These are phyloP conservation scores for Periophthalmus magnuspinnatus DNA, from an alignment of 2,797 vertebrate genomes.

Conservation along the genomic window DNA sequence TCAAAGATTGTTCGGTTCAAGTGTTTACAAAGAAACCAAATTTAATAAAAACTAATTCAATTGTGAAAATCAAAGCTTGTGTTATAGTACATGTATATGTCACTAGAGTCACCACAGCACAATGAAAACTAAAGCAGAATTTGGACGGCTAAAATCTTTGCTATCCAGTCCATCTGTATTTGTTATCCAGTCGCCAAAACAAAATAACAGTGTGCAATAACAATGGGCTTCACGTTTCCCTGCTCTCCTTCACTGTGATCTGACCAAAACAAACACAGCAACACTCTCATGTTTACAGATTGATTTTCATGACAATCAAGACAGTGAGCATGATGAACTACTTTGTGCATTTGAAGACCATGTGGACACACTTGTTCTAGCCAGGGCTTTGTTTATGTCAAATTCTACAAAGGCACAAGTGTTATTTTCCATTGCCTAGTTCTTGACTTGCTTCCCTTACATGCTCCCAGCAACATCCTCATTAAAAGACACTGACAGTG, in stretches of 20 bases:
- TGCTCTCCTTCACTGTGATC: conserved; percentile 32
- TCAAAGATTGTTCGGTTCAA: conserved; percentile 48
- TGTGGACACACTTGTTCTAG: conserved; percentile 21
- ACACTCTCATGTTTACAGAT: conserved; percentile 54
- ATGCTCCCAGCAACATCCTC: not conserved
- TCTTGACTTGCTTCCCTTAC: not conserved
- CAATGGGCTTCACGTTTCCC: conserved; percentile 38
- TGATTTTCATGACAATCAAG: conserved; percentile 49
- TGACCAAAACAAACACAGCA: conserved; percentile 60
- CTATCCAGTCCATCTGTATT: conserved; percentile 53
- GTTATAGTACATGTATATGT: conserved; percentile 59
- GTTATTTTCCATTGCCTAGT: conserved; percentile 5
- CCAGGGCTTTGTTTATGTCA: conserved; percentile 30
- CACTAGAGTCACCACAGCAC: conserved; percentile 41
- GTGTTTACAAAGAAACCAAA: conserved; percentile 56
- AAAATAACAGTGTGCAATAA: conserved; percentile 52
- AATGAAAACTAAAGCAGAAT: conserved; percentile 41
- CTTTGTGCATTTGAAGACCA: conserved; percentile 55
- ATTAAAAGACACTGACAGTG: not conserved
- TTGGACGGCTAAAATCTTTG: conserved; percentile 48
- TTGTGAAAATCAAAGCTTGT: conserved; percentile 57
- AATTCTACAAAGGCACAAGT: not conserved
- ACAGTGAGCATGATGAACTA: conserved; percentile 49
- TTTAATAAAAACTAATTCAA: conserved; percentile 61
- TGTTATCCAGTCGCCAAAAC: conserved; percentile 53